A percentile compares a stretch with the other conserved stretches of the same genome.
These are phyloP conservation scores for Axis porcinus DNA, from an alignment of 2,113 vertebrate species.

Conservation along the genomic window DNA sequence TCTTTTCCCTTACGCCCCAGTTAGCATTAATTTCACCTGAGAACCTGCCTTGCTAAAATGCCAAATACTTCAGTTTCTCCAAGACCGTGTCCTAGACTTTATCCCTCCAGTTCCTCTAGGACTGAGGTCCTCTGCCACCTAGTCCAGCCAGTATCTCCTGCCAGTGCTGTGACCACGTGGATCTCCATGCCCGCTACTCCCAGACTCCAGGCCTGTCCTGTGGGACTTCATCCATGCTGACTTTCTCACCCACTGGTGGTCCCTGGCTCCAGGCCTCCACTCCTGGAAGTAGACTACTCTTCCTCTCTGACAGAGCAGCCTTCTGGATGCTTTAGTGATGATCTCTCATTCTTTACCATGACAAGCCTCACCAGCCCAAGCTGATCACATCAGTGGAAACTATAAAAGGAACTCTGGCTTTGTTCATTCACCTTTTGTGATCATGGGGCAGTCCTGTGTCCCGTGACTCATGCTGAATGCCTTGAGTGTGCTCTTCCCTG, in stretches of 20 bases:
- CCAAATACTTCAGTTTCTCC: neutral
- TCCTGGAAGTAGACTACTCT: neutral
- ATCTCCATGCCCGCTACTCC: neutral
- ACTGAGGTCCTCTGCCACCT: neutral
- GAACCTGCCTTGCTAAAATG: neutral
- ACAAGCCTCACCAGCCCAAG: neutral
- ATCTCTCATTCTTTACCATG: neutral
- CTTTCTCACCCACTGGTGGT: neutral
- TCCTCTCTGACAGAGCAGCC: neutral
- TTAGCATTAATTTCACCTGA: neutral
- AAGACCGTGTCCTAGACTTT: neutral
- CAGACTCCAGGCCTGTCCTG: neutral
- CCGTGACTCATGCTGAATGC: slow-evolving; percentile 29
- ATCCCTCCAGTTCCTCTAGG: neutral
- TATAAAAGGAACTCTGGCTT: slow-evolving; percentile 13
- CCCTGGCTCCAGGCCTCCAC: neutral
- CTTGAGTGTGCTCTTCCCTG: neutral
- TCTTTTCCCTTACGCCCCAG: neutral
- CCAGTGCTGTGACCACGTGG: neutral
- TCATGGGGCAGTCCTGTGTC: slow-evolving; percentile 3
- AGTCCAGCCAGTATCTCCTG: neutral
- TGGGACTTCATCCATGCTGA: neutral
- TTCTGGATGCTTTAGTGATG: neutral
- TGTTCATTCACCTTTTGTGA: slow-evolving; percentile 3
- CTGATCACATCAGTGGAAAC: neutral